A percentile compares a stretch with the other conserved stretches of the same genome.
phyloP scores from a whole-genome alignment of 2,797 vertebrate species.

The Thamnophis elegans region DNA sequence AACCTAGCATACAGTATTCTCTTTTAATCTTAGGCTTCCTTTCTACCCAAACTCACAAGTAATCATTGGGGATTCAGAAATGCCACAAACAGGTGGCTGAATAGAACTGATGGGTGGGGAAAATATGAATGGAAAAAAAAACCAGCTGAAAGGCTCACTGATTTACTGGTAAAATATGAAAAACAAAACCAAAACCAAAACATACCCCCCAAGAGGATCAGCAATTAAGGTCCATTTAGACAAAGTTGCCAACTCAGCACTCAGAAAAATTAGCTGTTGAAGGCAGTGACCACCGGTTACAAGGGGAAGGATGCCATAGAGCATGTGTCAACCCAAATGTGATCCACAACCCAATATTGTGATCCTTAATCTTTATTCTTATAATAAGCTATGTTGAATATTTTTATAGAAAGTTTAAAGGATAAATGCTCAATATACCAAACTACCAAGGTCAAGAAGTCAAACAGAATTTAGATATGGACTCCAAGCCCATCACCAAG shows the following conservation, averaged over 20 bases:
- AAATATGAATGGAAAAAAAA: background rate
- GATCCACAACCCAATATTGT: too few relatives aligned
- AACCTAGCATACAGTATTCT: background rate
- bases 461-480: background rate
- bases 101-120: background rate
- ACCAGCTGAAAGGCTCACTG: background rate
- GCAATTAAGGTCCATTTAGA: background rate
- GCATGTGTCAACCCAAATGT: background rate
- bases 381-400: background rate
- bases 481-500: background rate
- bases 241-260: background rate
- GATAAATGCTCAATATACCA: background rate
- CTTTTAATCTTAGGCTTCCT: background rate
- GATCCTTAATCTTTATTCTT: background rate
- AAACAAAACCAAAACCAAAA: background rate
- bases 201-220: background rate
- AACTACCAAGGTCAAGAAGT: background rate
- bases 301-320: background rate
- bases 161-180: background rate
- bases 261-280: background rate
- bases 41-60: background rate
- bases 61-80: background rate
- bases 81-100: background rate
- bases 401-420: background rate
- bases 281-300: background rate